Evolutionary conservation across 2,797 vertebrate species (phyloP), one percentile per base, ranked within the genome.

Genomic region (Rhinoraja longicauda): DNA sequence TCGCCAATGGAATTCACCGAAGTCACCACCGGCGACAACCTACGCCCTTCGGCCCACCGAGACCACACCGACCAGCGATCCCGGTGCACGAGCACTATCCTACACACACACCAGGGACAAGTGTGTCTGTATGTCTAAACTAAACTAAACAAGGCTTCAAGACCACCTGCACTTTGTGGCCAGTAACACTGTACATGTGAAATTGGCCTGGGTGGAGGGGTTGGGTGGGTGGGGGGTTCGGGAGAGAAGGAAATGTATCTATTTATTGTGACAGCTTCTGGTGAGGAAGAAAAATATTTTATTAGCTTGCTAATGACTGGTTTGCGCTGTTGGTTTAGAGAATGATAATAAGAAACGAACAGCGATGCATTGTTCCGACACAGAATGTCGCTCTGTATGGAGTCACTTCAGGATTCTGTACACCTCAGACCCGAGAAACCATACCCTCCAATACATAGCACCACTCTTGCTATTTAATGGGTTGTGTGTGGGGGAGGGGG

Each of bases 241-340:
- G 19, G 24, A 93, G 32, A 92, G 92, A 62, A 93, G 94, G 84
- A 94, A 86, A 95, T 95, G 96, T 94, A 96, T 94, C 94, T 96
- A 97, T 97, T 97, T 97, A 96, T 97, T 96, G 96, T 96, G 96
- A 97, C 96, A 97, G 97, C 96, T 96, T 96, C 94, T 81, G 93
- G 93, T 93, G 96, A 97, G 97, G 95, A 96, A 98, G 96, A 95
- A 97, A 96, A 97, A 97, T 97, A 97, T 98, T 98, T 97, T 96
- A 97, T 96, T 97, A 96, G 96, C 96, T 97, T 95, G 94, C 95
- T 94, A 94, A 96, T 94, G 93, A 96, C 94, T 93, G 94, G 94
- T 96, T 95, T 94, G 93, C 95, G 95, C 94, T 94, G 96, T 95
- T 95, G 96, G 96, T 95, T 95, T 95, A 95, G 95, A 95, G 95